Percentiles rank a stretch among this genome's conserved stretches.
Conservation (phyloP, 2,797 vertebrate species). For the Danionella dracula region DNA sequence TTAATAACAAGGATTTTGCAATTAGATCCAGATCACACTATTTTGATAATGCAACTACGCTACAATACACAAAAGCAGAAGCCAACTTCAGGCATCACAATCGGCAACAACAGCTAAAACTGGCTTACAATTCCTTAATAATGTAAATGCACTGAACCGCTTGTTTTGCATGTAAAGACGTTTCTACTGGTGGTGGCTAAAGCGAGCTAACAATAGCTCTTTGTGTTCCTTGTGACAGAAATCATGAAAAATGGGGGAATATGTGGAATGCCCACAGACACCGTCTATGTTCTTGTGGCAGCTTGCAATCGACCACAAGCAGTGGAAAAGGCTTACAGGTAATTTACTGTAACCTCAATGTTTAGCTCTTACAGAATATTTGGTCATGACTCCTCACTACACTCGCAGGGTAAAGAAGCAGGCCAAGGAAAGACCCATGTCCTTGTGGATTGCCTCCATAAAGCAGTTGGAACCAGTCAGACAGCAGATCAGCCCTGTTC, state of each 20-base stretch:
- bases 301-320: slow-evolving; percentile 82
- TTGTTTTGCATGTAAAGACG: no score
- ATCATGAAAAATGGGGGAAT: slow-evolving; percentile 84
- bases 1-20: no score
- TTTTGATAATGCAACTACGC: no score
- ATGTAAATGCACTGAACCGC: no score
- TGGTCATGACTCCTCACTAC: neutral
- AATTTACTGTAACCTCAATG: slow-evolving; percentile 41
- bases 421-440: slow-evolving; percentile 86
- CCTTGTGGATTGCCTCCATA: slow-evolving; percentile 84
- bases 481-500: slow-evolving; percentile 76
- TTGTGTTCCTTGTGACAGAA: slow-evolving; percentile 58
- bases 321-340: slow-evolving; percentile 83
- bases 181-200: no score
- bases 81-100: no score
- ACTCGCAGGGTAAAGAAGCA: slow-evolving; percentile 77
- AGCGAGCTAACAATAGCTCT: no score
- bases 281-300: slow-evolving; percentile 85
- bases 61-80: no score
- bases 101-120: no score
- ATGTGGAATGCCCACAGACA: slow-evolving; percentile 86
- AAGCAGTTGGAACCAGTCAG: slow-evolving; percentile 79
- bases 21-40: no score
- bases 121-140: no score
- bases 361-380: neutral